A percentile compares a stretch with the other conserved stretches of the same genome.
phyloP scores from a whole-genome alignment of 2,888 invertebrate species.

The Meliscaeva auricollis region DNA sequence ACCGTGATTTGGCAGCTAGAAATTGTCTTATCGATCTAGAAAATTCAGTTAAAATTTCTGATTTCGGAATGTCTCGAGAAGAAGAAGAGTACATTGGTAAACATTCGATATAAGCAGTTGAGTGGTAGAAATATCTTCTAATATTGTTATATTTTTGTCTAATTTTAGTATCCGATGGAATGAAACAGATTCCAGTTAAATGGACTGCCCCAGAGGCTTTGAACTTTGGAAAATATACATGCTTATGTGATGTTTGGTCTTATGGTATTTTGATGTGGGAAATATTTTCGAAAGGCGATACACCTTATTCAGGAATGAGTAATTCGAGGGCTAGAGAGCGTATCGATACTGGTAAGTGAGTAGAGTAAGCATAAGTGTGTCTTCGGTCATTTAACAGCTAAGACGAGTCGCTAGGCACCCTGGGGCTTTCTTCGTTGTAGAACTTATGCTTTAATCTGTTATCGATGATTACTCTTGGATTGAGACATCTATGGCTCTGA shows the following conservation, averaged over 20 bases:
- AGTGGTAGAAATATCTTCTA: neutral
- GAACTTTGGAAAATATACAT: constrained; percentile 98
- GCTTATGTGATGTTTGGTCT: constrained; percentile 98
- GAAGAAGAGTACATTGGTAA: constrained; percentile 95
- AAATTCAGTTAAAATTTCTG: constrained; percentile 97
- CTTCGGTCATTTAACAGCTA: no score
- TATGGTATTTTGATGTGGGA: constrained; percentile 98
- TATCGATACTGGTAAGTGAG: constrained; percentile 92
- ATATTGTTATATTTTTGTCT: neutral
- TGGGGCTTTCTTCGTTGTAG: no score
- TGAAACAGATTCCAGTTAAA: constrained; percentile 99
- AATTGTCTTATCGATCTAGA: constrained; percentile 92
- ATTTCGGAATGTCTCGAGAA: constrained; percentile 99
- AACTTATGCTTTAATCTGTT: no score
- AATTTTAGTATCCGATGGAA: constrained; percentile 94
- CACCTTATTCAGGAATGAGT: constrained; percentile 96
- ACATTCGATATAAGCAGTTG: no score
- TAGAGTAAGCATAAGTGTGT: no score
- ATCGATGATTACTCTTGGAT: no score
- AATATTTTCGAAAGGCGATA: constrained; percentile 96
- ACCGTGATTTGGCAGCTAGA: constrained; percentile 96
- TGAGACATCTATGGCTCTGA: no score
- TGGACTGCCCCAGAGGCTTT: constrained; percentile 99
- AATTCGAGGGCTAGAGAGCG: constrained; percentile 97
- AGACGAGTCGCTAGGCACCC: no score